These are phyloP conservation scores for Acanthopagrus latus DNA, from an alignment of 2,797 vertebrate species.

Conservation along the genomic window DNA sequence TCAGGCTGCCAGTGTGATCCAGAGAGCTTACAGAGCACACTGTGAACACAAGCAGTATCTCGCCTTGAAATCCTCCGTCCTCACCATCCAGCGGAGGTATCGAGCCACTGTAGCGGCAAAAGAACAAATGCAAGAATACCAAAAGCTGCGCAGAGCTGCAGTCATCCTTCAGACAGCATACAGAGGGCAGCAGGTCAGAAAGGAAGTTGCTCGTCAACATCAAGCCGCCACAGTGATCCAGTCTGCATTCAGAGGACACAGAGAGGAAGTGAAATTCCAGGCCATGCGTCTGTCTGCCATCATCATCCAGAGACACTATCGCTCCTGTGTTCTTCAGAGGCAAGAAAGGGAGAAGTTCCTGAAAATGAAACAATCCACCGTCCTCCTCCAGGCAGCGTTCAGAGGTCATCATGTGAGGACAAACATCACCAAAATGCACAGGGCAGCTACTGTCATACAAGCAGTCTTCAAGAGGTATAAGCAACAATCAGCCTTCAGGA, in stretches of 20 bases:
- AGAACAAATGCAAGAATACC: slow-evolving; percentile 55
- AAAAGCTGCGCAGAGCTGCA: slow-evolving; percentile 35
- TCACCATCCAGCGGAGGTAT: slow-evolving; percentile 83
- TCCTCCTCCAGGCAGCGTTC: slow-evolving; percentile 53
- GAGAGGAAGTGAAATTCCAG: slow-evolving; percentile 72
- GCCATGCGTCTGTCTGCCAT: slow-evolving; percentile 78
- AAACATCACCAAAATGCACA: slow-evolving; percentile 35
- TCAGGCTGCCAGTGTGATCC: slow-evolving; percentile 82
- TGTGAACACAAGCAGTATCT: slow-evolving; percentile 70
- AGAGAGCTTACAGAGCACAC: slow-evolving; percentile 84
- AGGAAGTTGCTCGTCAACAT: slow-evolving; percentile 41
- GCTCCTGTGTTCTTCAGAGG: slow-evolving; percentile 29
- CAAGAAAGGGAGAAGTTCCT: slow-evolving; percentile 45
- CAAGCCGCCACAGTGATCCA: slow-evolving; percentile 80
- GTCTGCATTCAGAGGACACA: slow-evolving; percentile 77
- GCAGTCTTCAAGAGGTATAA: slow-evolving; percentile 32
- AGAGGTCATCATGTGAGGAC: slow-evolving; percentile 34
- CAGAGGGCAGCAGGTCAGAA: slow-evolving; percentile 71
- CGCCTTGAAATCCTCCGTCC: slow-evolving; percentile 69
- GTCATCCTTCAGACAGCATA: slow-evolving; percentile 74
- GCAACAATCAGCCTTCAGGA: slow-evolving; percentile 33
- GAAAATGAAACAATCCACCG: slow-evolving; percentile 31
- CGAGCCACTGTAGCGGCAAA: slow-evolving; percentile 70
- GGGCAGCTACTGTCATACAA: slow-evolving; percentile 55
- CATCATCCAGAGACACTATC: slow-evolving; percentile 81